Conservation (phyloP, 2,113 vertebrate species). For the Malurus elegans region DNA sequence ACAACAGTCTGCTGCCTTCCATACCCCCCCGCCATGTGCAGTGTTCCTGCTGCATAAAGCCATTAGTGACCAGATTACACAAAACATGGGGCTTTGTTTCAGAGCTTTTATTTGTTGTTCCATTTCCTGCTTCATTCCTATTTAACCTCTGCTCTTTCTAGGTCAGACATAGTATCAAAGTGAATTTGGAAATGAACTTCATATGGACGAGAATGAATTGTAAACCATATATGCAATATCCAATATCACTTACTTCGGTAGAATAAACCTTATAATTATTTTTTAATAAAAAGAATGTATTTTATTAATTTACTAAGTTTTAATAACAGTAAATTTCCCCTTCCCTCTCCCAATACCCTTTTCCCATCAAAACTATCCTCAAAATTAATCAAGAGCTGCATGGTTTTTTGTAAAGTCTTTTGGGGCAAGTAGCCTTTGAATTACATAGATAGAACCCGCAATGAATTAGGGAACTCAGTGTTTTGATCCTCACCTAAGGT, state of each 20-base stretch:
- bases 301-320: not conserved
- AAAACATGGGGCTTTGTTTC: conserved; percentile 27
- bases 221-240: not conserved
- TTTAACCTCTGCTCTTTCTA: conserved; percentile 54
- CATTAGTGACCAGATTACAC: conserved; percentile 11
- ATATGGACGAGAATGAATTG: not conserved
- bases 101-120: conserved; percentile 67
- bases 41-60: conserved; percentile 1
- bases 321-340: not conserved
- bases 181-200: conserved; percentile 53
- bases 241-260: not conserved
- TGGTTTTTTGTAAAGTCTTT: not conserved
- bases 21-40: not conserved
- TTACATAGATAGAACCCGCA: not conserved
- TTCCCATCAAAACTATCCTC: not conserved
- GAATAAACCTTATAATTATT: not conserved
- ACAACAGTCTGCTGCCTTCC: not conserved
- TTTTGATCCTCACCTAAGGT: not conserved
- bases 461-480: not conserved
- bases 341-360: not conserved
- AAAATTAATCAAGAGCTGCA: not conserved
- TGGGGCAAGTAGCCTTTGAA: not conserved
- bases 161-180: conserved; percentile 43
- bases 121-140: conserved; percentile 63
- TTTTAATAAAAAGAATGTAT: conserved; percentile 20